Base-by-base conservation (phyloP, 2,888 invertebrate genomes). In the Ophion obscuratus region DNA sequence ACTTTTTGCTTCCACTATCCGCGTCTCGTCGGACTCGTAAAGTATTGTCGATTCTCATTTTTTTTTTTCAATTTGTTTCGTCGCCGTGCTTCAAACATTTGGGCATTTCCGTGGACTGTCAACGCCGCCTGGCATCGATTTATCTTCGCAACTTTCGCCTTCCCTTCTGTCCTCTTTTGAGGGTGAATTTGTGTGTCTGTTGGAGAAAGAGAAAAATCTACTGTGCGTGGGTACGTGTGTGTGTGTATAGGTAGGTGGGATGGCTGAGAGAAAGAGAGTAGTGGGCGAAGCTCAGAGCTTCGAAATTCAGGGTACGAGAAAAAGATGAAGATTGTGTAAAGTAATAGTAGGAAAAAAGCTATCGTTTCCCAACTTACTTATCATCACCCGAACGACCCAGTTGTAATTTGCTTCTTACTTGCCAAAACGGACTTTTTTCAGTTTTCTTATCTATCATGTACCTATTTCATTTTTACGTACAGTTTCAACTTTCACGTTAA, bases 91-190 rank as follows among this genome's bases (percentile, higher is more conserved):
- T 66, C 76, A 62, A 57, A 64, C 66, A 9, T 76, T 66, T 66
- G 27, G 66, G 66, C 27, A 76, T 76, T 76, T 57, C 6, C 27
- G 71, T 53, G 14, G 57, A 71, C 9, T 24, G 73, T 78, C 74
- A 77, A 68, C 67, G 73, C 67, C 66, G 36, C 31, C 44, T 77
- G 74, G 81, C 81, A 78, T 85, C 84, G 84, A 81, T 85, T 81
- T 77, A 77, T 85, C 81, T 85, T 85, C 81, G 11, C 77, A 11
- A 36, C 64, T 17, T 40, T 24, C 57, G 9, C 20, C 14, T 68
- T 20, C 7, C 31, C 24, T 14, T 76, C 77, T 40, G 7, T n/a
- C 47, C n/a, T 20, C 11, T 76, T 31, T 36, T 67, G 40, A 40
- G 27, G 44, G 57, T 81, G 61, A 77, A 81, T 78, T 81, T 81